Base-by-base conservation (phyloP, 2,888 invertebrate species). In the Netelia virgata region DNA sequence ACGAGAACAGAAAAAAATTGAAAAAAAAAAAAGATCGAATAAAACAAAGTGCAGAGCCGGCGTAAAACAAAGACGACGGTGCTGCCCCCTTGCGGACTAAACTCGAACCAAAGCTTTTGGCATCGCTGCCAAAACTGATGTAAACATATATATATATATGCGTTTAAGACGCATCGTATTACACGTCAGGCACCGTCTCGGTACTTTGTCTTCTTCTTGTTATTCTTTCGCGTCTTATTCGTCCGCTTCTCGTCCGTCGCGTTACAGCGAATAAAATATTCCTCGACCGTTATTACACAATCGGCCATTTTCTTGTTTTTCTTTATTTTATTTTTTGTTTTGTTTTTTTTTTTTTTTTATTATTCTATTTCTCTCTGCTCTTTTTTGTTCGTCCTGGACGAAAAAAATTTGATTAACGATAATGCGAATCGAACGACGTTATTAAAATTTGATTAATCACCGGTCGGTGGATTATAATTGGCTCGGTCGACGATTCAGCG, bases 381-480 rank as follows among this genome's bases (percentile, higher is more conserved):
- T 1, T 6, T 36, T 36, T 36, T 47, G n/a, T 36, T 64, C 36
- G 28, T 64, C 61, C 18, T n/a, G 53, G 50, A 16, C 57, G 18
- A 14, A 73, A 36, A 36, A 36, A 20, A 63, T 41, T 63, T 63
- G 36, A 74, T 74, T 53, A 63, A 72, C 10, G 63, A 50, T 36
- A n/a, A 63, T 63, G 63, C 53, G 50, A 16, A 61, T 74, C 28
- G 50, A 74, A 74, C 18, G 50, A 73, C 61, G 63, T 63, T 53
- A 59, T 55, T 73, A 53, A 69, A 70, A 70, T 41, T 70, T 81
- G 76, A 74, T 79, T 82, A 59, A 82, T 76, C 53, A 55, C 64
- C 68, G 43, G 16, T 53, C 53, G 57, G 16, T 16, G 16, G 57
- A 6, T 5, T 14, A 70, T 53, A 74, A 75, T 79, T 59, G 53